A percentile compares a stretch with the other conserved stretches of the same genome.
Evolutionary conservation across 92 coral and sea anemone species (phyloP).

Genomic region (Siderastrea siderea): DNA sequence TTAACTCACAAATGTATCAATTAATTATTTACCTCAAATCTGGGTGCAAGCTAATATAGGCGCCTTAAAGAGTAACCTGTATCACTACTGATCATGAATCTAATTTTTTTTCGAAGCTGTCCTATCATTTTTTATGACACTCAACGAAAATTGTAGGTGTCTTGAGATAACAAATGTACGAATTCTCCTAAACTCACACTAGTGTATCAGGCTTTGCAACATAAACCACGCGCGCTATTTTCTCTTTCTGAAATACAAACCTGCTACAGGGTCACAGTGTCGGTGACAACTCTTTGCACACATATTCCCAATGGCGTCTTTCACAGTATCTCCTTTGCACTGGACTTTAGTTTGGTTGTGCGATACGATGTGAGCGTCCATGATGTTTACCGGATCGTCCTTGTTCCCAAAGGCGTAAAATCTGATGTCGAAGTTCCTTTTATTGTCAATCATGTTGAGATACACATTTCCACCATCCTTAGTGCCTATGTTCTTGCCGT

Average conservation of each 20-base stretch:
- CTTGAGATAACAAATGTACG: too few species aligned
- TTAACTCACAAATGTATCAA: too few species aligned
- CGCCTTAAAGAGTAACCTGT: too few species aligned
- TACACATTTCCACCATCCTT: conserved; percentile 2
- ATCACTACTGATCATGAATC: too few species aligned
- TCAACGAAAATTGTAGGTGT: too few species aligned
- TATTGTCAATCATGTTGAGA: conserved; percentile 15
- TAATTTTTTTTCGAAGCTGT: too few species aligned
- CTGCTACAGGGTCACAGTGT: conserved; percentile 24
- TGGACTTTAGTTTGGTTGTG: conserved; percentile 29
- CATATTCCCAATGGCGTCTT: conserved; percentile 19
- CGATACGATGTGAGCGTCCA: conserved; percentile 32
- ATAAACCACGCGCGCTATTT: too few species aligned
- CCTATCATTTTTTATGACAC: too few species aligned
- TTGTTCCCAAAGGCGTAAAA: conserved; percentile 28
- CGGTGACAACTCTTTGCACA: conserved; percentile 21
- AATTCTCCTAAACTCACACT: too few species aligned
- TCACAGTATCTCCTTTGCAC: conserved; percentile 19
- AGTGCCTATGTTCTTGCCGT: conserved; percentile 7
- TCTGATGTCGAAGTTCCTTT: conserved; percentile 3
- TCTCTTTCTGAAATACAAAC: neutral
- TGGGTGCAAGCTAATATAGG: too few species aligned
- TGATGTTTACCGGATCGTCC: conserved; percentile 30
- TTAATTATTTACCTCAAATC: too few species aligned
- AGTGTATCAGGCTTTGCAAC: too few species aligned